Conservation (phyloP, 2,888 invertebrate species). For the Eurois occulta region DNA sequence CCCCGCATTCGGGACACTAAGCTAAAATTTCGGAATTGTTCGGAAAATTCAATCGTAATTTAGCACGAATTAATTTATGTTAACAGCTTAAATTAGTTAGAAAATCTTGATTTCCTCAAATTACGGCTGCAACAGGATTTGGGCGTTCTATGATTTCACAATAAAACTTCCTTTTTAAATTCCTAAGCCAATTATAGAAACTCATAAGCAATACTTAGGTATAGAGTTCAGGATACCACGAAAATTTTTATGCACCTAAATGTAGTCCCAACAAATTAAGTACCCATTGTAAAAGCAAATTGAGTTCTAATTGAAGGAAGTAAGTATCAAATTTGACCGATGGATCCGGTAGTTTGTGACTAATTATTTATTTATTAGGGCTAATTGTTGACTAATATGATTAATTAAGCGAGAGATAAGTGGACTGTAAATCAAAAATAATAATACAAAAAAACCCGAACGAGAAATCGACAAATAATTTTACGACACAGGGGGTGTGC, state of each 20-base stretch:
- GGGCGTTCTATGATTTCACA: slow-evolving; percentile 1
- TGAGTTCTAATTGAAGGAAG: slow-evolving; percentile 17
- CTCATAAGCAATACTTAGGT: background rate
- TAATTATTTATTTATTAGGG: background rate
- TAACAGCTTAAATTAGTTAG: background rate
- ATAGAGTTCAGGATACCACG: background rate
- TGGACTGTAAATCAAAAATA: too few relatives aligned
- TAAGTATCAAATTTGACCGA: slow-evolving; percentile 4
- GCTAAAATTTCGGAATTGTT: background rate
- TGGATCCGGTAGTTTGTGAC: background rate
- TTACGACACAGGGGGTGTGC: too few relatives aligned
- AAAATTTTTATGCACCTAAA: background rate
- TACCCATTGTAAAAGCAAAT: slow-evolving; percentile 1
- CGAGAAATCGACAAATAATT: too few relatives aligned
- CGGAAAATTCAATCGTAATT: background rate
- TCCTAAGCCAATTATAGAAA: slow-evolving; percentile 14
- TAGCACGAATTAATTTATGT: slow-evolving; percentile 17
- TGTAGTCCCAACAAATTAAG: background rate
- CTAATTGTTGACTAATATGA: background rate
- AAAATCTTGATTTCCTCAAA: slow-evolving; percentile 29
- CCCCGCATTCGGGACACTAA: background rate
- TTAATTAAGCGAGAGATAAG: too few relatives aligned
- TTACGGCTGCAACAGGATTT: slow-evolving; percentile 20
- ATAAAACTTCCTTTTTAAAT: slow-evolving; percentile 20
- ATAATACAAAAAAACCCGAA: too few relatives aligned